Evolutionary conservation across 2,797 vertebrate species (phyloP), one percentile per base, ranked within the genome.

Genomic region (Anableps anableps): DNA sequence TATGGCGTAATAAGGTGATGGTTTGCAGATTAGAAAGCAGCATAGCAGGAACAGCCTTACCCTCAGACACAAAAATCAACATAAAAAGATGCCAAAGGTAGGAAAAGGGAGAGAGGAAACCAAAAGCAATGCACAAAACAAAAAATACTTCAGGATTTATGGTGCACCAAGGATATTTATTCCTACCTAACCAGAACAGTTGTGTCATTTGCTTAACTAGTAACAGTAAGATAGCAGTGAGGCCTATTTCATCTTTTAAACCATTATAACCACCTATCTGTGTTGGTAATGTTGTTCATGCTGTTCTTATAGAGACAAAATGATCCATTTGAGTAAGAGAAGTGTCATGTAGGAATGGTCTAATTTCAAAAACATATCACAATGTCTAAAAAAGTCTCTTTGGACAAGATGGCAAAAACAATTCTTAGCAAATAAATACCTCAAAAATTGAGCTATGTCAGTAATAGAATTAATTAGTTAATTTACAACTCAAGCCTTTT

Each of bases 381-480:
- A 62, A 29, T 34, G 31, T 62, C 29, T 29, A 29, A 60, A 11
- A 0, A 60, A 16, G 31, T 62, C 29, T 62, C 16, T 17, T 31
- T 13, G 2, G 60, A 64, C 16, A 19, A 34, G 36, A 0, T 41
- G 21, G 23, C 6, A 3, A 16, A 45, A 45, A 45, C 3, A 36
- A 29, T 38, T 10, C 4, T 50, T 4, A 17, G 53, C 38, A 17
- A 68, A 68, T 0, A 14, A 43, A 50, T 17, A 4, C 71, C 80
- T 83, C 23, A 38, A 29, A 68, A 80, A 60, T 77, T 34, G 72
- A 70, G 51, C 29, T 77, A 21, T 53, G 14, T 41, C 58, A 19
- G 19, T 19, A 19, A 71, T 60, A 71, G 48, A 29, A 38, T 1
- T n/a, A n/a, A n/a, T n/a, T n/a, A n/a, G 0, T 74, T 26, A 72